phyloP scores from a whole-genome alignment of 1,140 invertebrate species.

The Ectropis grisescens region DNA sequence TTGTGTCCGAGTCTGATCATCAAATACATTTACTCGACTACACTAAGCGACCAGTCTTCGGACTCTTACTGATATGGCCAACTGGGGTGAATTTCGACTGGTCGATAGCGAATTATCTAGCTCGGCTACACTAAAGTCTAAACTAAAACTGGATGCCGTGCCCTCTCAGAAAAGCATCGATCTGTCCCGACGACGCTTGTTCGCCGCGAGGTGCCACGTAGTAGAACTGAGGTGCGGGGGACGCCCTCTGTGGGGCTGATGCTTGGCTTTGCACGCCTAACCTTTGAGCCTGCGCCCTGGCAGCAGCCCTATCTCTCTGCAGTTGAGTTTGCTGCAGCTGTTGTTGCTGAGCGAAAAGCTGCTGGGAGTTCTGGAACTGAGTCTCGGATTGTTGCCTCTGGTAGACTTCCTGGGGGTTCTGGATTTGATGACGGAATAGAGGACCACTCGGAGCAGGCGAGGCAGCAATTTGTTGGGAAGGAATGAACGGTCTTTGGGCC shows the following conservation, averaged over 20 bases:
- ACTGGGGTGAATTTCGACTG: constrained; percentile 8
- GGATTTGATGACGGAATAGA: constrained; percentile 57
- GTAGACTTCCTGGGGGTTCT: constrained; percentile 77
- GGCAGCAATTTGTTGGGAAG: constrained; percentile 59
- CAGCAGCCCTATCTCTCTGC: constrained; percentile 61
- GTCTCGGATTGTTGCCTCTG: constrained; percentile 79
- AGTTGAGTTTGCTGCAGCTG: constrained; percentile 72
- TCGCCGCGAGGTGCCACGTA: constrained; percentile 73
- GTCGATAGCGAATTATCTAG: constrained; percentile 28
- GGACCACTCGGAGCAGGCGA: constrained; percentile 45
- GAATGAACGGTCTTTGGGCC: constrained; percentile 39
- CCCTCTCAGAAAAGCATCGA: constrained; percentile 84
- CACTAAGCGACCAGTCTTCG: too few relatives aligned
- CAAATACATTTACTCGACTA: too few relatives aligned
- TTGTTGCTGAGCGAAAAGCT: constrained; percentile 81
- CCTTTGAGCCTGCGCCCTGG: constrained; percentile 61
- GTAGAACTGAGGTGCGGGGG: constrained; percentile 72
- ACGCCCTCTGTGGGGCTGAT: constrained; percentile 36
- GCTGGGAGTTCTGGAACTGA: constrained; percentile 79
- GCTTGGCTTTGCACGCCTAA: constrained; percentile 55
- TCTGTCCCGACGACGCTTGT: constrained; percentile 76
- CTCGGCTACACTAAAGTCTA: constrained; percentile 13
- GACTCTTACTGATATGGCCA: too few relatives aligned
- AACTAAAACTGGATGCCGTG: constrained; percentile 76
- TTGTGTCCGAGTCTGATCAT: too few relatives aligned